Conservation (phyloP, 2,797 vertebrate genomes). For the Lutjanus campechanus region DNA sequence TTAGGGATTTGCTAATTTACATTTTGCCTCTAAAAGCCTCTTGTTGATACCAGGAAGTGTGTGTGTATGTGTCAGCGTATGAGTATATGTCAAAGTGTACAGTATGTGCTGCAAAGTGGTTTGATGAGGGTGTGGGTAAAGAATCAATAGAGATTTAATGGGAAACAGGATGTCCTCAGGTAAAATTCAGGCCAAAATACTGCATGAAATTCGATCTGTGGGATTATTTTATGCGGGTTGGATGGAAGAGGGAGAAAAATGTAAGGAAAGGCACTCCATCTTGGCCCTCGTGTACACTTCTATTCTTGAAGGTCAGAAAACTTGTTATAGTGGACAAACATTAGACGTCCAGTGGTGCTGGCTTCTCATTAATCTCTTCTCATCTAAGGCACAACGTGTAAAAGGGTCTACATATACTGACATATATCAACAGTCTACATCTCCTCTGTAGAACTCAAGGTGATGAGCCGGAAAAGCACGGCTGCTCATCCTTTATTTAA, state of each 20-base stretch:
- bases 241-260: slow-evolving; percentile 42
- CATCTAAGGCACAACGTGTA: slow-evolving; percentile 30
- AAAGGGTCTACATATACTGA: slow-evolving; percentile 32
- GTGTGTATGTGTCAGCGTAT: slow-evolving; percentile 42
- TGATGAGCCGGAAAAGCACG: slow-evolving; percentile 24
- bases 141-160: slow-evolving; percentile 77
- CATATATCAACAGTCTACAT: slow-evolving; percentile 27
- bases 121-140: slow-evolving; percentile 56
- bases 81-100: slow-evolving; percentile 47
- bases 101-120: slow-evolving; percentile 60
- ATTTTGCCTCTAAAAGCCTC: slow-evolving; percentile 67
- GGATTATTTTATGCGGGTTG: slow-evolving; percentile 42
- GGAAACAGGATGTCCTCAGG: slow-evolving; percentile 69
- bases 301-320: slow-evolving; percentile 79
- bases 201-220: slow-evolving; percentile 61
- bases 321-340: slow-evolving; percentile 78
- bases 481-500: slow-evolving; percentile 46
- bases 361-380: slow-evolving; percentile 70
- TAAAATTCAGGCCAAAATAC: slow-evolving; percentile 66
- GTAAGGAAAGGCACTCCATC: slow-evolving; percentile 46
- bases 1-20: slow-evolving; percentile 80
- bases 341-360: slow-evolving; percentile 41
- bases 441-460: slow-evolving; percentile 33
- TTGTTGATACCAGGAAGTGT: slow-evolving; percentile 53
- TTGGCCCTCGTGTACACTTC: slow-evolving; percentile 30